Conservation (phyloP, 2,888 invertebrate species). For the Steinernema hermaphroditum region DNA sequence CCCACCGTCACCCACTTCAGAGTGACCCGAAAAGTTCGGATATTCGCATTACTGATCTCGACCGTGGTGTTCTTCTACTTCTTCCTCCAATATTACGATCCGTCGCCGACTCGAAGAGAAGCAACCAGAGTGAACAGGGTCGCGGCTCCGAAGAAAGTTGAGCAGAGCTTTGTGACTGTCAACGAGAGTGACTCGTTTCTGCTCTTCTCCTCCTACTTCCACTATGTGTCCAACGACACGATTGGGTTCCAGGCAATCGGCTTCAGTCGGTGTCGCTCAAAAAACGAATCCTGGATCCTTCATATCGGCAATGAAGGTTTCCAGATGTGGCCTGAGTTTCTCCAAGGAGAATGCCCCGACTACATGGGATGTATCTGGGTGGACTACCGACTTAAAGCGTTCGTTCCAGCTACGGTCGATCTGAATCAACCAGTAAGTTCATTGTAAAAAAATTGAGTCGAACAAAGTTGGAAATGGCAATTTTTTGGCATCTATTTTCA, state of each 20-base stretch:
- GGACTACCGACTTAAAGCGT: neutral
- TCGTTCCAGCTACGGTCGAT: neutral
- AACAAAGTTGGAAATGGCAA: too few species aligned
- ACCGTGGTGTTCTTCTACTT: too few species aligned
- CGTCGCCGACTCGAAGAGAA: too few species aligned
- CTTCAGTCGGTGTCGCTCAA: neutral
- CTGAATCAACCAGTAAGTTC: neutral
- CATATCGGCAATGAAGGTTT: neutral
- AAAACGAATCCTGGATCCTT: neutral
- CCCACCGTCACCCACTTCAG: too few species aligned
- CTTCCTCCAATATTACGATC: too few species aligned
- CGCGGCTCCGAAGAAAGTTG: too few species aligned
- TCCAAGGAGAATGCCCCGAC: neutral
- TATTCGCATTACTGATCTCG: too few species aligned
- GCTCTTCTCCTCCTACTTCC: neutral
- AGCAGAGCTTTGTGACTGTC: too few species aligned
- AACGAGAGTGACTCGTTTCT: too few species aligned
- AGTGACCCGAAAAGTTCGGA: too few species aligned
- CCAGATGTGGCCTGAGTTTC: neutral
- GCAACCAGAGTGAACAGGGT: too few species aligned
- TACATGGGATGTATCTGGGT: neutral
- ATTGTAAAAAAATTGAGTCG: neutral
- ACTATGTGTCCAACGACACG: neutral
- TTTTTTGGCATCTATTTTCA: too few species aligned
- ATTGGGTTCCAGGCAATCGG: neutral